Base-by-base conservation (phyloP, 2,888 invertebrate genomes). In the Keiferia lycopersicella region DNA sequence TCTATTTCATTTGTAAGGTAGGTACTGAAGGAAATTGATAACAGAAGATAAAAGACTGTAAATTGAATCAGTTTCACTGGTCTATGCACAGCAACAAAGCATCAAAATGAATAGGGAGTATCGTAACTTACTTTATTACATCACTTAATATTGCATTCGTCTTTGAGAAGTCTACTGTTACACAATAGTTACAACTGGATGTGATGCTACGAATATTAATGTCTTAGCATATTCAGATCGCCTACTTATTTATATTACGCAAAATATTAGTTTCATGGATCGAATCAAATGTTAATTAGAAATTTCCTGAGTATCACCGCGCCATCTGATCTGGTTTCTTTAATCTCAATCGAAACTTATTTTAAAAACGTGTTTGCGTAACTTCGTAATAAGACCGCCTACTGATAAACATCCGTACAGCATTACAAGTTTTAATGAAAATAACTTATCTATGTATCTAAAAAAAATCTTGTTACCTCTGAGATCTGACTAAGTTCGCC, bases 111-210 rank as follows among this genome's bases (percentile, higher is more conserved):
- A 67, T 66, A 34, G 34, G 67, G 62, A 64, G 70, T 69, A 71
- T 68, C 65, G 65, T 71, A 69, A 69, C 69, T 70, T 67, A 70
- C 69, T 53, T 39, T 53, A 69, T 85, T 83, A 79, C 80, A 74
- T 81, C 86, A 84, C 71, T 10, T 11, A 20, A 61, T 68, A 72
- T 75, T 77, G 79, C 80, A 77, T 77, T 79, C 76, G 80, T 78
- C 76, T 81, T 81, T 76, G 76, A 83, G 83, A 81, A 83, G 14
- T 30, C 56, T 56, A 26, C 56, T 60, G 75, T 88, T 87, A 74
- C 80, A 70, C 75, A 84, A 88, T 82, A 72, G 76, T 75, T 77
- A 70, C 71, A 72, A 72, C 78, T 71, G 73, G 66, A n/a, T 34
- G 26, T 34, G 56, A 56, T 56, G 56, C 56, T 56, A 34, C 30